Evolutionary conservation across 2,797 vertebrate genomes (phyloP).

Genomic region (Mus minutoides): DNA sequence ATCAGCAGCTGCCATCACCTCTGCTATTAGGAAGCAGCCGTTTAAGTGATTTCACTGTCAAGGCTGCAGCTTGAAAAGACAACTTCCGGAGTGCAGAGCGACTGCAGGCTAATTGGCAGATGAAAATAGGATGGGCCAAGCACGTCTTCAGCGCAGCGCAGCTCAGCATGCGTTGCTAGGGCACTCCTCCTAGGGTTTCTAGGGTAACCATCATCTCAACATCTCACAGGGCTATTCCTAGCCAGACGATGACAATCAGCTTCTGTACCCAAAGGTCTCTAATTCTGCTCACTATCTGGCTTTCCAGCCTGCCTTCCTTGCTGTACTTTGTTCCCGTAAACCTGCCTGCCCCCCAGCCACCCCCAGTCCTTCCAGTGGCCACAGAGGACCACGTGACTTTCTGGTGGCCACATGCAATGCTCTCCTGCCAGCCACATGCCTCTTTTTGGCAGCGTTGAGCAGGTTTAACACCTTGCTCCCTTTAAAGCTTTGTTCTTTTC

Average conservation of each 20-base stretch:
- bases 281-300: not conserved
- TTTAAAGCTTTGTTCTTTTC: not conserved
- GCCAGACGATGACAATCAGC: not conserved
- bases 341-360: not conserved
- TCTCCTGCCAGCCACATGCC: accelerated
- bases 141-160: not conserved
- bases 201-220: constrained; percentile 62
- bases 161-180: constrained; percentile 33
- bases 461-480: accelerated
- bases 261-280: not conserved
- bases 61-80: not conserved
- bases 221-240: constrained; percentile 21
- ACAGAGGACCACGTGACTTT: not conserved
- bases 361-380: not conserved
- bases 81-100: not conserved
- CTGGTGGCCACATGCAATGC: not conserved
- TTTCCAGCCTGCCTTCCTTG: not conserved
- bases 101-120: constrained; percentile 11
- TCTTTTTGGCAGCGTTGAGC: accelerated
- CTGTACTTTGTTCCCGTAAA: not conserved
- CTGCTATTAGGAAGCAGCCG: not conserved
- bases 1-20: not conserved
- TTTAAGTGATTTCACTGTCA: not conserved
- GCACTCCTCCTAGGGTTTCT: constrained; percentile 54
- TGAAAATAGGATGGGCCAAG: not conserved